Conservation (phyloP, 2,113 vertebrate species). For the Melanostigma gelatinosum region DNA sequence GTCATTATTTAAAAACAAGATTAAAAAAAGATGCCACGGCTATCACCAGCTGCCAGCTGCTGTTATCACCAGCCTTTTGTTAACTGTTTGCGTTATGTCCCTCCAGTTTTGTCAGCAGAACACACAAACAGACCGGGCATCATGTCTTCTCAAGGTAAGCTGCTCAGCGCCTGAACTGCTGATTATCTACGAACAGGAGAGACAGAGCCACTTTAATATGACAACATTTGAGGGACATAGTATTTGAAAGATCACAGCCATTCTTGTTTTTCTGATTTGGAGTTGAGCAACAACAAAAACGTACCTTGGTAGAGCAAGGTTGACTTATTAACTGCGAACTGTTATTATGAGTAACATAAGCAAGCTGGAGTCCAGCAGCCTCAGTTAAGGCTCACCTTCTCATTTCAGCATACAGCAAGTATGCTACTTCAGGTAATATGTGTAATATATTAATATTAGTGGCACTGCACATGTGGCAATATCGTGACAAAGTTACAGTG, state of each 20-base stretch:
- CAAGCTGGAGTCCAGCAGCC: neutral
- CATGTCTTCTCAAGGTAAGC: conserved; percentile 81
- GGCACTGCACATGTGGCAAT: neutral
- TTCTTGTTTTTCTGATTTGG: neutral
- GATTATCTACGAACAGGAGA: neutral
- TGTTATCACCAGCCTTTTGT: conserved; percentile 7
- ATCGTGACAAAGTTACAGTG: neutral
- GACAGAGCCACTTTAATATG: conserved; percentile 13
- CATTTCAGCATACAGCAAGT: neutral
- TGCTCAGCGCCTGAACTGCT: neutral
- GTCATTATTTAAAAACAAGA: neutral
- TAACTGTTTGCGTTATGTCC: conserved; percentile 46
- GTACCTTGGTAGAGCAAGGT: neutral
- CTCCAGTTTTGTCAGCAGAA: conserved; percentile 48
- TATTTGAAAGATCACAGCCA: conserved; percentile 14
- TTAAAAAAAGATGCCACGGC: conserved; percentile 1
- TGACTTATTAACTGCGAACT: conserved; percentile 27
- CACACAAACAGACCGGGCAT: conserved; percentile 57
- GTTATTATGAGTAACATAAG: neutral
- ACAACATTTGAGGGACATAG: neutral
- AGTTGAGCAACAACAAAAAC: conserved; percentile 1
- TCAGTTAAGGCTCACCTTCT: neutral
- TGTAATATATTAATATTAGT: no score
- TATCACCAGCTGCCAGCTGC: conserved; percentile 10
- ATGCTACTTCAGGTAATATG: no score